Conservation (phyloP, 2,113 vertebrate genomes). For the Grammomys surdaster region DNA sequence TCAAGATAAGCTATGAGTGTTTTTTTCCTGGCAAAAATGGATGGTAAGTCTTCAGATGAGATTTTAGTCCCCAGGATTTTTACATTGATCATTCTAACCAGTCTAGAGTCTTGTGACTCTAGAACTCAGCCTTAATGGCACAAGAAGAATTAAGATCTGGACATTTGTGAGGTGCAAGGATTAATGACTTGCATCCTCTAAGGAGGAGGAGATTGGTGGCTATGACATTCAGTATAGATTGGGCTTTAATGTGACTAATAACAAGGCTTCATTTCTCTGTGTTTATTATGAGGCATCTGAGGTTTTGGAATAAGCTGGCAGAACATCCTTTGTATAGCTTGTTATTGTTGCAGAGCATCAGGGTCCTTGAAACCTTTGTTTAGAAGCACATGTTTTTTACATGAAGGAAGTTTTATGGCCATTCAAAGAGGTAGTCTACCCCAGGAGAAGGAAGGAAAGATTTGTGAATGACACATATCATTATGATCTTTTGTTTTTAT, state of each 20-base stretch:
- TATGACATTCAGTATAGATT: neutral
- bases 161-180: neutral
- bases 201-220: neutral
- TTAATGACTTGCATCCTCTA: neutral
- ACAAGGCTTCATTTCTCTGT: neutral
- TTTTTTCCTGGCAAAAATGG: neutral
- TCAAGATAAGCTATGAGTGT: neutral
- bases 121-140: neutral
- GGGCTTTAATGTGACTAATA: neutral
- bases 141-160: neutral
- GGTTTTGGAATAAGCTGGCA: neutral
- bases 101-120: neutral
- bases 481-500: constrained; percentile 5
- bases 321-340: neutral
- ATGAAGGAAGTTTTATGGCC: neutral
- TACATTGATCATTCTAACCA: neutral
- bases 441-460: constrained; percentile 9
- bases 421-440: neutral
- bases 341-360: neutral
- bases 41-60: neutral
- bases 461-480: constrained; percentile 43
- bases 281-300: neutral
- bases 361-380: neutral
- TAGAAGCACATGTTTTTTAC: neutral
- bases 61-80: neutral